Conservation (phyloP, 2,888 invertebrate genomes). For the Pedicia rivosa region DNA sequence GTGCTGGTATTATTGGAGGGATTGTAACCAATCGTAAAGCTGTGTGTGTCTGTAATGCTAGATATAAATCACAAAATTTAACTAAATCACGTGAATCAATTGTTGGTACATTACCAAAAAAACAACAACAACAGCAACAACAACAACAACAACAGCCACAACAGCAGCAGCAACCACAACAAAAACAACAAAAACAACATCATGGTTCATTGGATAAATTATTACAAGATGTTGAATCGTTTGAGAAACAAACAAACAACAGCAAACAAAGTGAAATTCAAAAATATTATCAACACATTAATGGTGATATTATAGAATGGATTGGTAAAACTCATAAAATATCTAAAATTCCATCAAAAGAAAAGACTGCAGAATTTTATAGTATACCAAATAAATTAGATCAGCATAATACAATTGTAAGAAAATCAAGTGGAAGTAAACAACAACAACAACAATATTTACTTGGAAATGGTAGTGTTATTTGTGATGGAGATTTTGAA, state of each 20-base stretch:
- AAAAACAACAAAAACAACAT: no score
- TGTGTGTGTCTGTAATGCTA: slow-evolving; percentile 24
- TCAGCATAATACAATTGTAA: background rate
- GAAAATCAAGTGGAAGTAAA: slow-evolving; percentile 5
- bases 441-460: slow-evolving; percentile 14
- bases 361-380: background rate
- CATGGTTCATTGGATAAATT: slow-evolving; percentile 29
- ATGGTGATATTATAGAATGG: slow-evolving; percentile 30
- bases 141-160: no score
- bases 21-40: background rate
- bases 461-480: slow-evolving; percentile 1
- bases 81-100: background rate
- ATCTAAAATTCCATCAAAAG: slow-evolving; percentile 1
- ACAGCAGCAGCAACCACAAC: no score
- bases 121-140: no score
- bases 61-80: slow-evolving; percentile 15
- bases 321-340: slow-evolving; percentile 15
- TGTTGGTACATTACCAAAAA: slow-evolving; percentile 21
- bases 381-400: background rate
- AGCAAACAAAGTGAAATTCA: slow-evolving; percentile 23
- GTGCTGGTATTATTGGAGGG: slow-evolving; percentile 17
- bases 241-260: slow-evolving; percentile 9
- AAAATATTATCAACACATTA: slow-evolving; percentile 30
- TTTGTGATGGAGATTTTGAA: background rate
- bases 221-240: slow-evolving; percentile 18